Conservation (phyloP, 2,888 invertebrate genomes). For the Habroteleia sp. region DNA sequence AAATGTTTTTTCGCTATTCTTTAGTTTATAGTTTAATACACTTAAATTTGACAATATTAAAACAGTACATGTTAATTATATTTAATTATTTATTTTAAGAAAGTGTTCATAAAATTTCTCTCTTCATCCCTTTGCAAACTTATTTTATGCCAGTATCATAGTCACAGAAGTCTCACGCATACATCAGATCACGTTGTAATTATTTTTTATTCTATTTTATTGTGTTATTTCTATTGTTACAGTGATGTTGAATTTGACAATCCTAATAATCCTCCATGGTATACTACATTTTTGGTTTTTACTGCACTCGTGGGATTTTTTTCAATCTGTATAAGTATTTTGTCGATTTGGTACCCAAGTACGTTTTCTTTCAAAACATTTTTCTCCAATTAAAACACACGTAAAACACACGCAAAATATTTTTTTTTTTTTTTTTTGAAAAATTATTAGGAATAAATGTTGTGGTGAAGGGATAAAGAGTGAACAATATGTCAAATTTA, state of each 20-base stretch:
- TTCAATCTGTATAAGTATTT: constrained; percentile 49
- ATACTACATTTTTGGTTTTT: constrained; percentile 52
- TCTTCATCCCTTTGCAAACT: constrained; percentile 3
- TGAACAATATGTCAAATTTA: not conserved
- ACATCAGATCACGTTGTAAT: not conserved
- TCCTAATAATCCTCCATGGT: constrained; percentile 40
- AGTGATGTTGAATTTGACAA: constrained; percentile 43
- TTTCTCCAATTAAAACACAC: constrained; percentile 1
- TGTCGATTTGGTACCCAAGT: constrained; percentile 27
- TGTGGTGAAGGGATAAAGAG: constrained; percentile 46
- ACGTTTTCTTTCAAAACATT: constrained; percentile 11
- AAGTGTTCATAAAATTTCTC: too few relatives aligned
- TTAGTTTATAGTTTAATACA: too few relatives aligned
- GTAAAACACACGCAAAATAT: too few relatives aligned
- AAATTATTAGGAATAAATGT: too few relatives aligned
- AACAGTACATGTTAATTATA: too few relatives aligned
- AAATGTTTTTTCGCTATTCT: too few relatives aligned
- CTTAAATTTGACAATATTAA: too few relatives aligned
- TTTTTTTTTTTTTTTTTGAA: too few relatives aligned
- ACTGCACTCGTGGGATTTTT: constrained; percentile 53
- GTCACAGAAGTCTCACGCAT: not conserved
- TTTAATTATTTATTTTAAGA: too few relatives aligned
- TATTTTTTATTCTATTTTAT: constrained; percentile 1
- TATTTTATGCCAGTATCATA: not conserved
- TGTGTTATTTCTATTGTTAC: constrained; percentile 36